Evolutionary conservation across 2,888 invertebrate genomes (phyloP).

Genomic region (Leptopilina myrica): DNA sequence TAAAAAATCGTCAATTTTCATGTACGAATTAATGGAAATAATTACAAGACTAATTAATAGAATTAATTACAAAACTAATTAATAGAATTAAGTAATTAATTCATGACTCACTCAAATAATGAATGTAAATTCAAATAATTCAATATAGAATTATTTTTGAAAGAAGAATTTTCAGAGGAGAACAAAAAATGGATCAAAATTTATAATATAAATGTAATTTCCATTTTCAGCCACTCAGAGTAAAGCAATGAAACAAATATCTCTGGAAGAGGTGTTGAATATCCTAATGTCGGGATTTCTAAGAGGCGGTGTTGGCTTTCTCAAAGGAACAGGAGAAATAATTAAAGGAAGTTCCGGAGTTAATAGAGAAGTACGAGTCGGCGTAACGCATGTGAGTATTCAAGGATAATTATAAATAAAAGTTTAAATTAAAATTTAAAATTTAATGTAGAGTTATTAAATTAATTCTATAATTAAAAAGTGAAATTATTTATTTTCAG

Average conservation of each 20-base stretch:
- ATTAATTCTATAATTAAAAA: neutral
- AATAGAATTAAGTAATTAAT: too few relatives aligned
- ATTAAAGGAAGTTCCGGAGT: constrained; percentile 96
- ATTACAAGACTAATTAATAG: too few relatives aligned
- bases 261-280: constrained; percentile 93
- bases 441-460: neutral
- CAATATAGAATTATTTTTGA: too few relatives aligned
- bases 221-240: constrained; percentile 78
- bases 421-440: neutral
- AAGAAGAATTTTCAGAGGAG: too few relatives aligned
- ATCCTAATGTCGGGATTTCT: constrained; percentile 96
- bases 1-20: constrained; percentile 48
- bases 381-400: constrained; percentile 93
- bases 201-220: too few relatives aligned
- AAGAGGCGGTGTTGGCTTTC: constrained; percentile 94
- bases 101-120: too few relatives aligned
- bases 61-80: too few relatives aligned
- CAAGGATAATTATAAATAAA: neutral
- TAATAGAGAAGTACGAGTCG: constrained; percentile 96
- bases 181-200: too few relatives aligned
- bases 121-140: too few relatives aligned
- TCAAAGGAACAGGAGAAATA: constrained; percentile 95
- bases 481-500: constrained; percentile 75
- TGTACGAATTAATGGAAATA: too few relatives aligned
- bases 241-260: constrained; percentile 83